Conservation (phyloP, 2,888 invertebrate species). For the Drosophila infuscata region DNA sequence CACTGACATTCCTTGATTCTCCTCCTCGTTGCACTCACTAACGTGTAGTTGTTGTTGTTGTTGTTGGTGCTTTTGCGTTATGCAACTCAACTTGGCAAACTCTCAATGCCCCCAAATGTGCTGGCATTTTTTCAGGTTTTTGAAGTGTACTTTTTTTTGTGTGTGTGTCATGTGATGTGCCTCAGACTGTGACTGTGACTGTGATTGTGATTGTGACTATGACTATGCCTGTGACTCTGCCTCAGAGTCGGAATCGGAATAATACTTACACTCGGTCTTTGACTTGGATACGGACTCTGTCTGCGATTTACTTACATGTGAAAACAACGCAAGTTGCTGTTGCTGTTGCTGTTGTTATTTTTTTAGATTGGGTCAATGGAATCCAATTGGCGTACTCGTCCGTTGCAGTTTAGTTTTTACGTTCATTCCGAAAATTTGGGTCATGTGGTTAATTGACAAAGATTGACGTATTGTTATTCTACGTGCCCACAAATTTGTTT, state of each 20-base stretch:
- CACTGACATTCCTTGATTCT: conserved; percentile 22
- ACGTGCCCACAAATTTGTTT: conserved; percentile 71
- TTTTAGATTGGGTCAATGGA: conserved; percentile 80
- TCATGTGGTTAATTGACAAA: conserved; percentile 78
- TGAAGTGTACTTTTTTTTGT: conserved; percentile 30
- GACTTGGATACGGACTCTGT: conserved; percentile 16
- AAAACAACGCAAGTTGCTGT: conserved; percentile 30
- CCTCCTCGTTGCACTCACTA: conserved; percentile 16
- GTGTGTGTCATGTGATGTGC: conserved; percentile 46
- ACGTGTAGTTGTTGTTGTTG: not conserved
- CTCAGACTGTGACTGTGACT: conserved; percentile 18
- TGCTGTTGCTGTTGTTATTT: conserved; percentile 39
- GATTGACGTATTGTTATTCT: conserved; percentile 80
- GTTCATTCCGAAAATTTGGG: conserved; percentile 61
- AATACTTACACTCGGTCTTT: conserved; percentile 3
- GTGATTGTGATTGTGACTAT: conserved; percentile 16
- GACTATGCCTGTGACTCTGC: conserved; percentile 6
- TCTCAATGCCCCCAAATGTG: conserved; percentile 30
- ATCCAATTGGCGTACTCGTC: conserved; percentile 67
- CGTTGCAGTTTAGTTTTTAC: conserved; percentile 63
- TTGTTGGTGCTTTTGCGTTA: conserved; percentile 32
- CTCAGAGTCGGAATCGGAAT: conserved; percentile 1
- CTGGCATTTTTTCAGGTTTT: conserved; percentile 70
- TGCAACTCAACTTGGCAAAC: conserved; percentile 54
- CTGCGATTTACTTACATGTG: conserved; percentile 38